phyloP scores from a whole-genome alignment of 2,888 invertebrate genomes.

The Invenusta paracnida region DNA sequence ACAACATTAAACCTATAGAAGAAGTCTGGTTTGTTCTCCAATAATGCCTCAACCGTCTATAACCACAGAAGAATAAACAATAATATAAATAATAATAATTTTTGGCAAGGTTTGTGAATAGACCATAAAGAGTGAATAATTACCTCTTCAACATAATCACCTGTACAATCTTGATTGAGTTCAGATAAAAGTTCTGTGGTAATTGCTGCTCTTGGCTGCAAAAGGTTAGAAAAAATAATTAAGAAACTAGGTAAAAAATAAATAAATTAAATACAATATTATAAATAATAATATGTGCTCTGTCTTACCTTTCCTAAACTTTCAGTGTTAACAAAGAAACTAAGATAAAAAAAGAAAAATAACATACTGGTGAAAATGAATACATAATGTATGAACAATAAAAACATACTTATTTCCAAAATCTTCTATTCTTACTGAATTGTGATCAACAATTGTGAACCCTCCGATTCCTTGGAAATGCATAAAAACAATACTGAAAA shows the following conservation, averaged over 20 bases:
- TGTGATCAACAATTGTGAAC: conserved; percentile 80
- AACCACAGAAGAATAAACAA: background rate
- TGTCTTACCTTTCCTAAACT: conserved; percentile 70
- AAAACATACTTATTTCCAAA: conserved; percentile 78
- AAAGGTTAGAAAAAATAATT: too few species aligned
- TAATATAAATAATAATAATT: conserved; percentile 34
- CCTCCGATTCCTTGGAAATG: conserved; percentile 60
- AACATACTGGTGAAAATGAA: conserved; percentile 20
- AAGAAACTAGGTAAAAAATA: background rate
- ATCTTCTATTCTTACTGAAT: conserved; percentile 80
- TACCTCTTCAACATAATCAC: conserved; percentile 79
- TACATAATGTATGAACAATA: conserved; percentile 1
- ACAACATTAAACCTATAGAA: conserved; percentile 82
- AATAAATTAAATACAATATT: background rate
- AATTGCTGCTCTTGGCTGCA: conserved; percentile 71
- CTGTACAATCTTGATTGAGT: conserved; percentile 84
- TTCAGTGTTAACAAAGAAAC: conserved; percentile 81
- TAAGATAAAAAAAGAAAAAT: conserved; percentile 56
- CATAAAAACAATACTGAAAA: too few species aligned
- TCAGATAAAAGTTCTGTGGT: conserved; percentile 77
- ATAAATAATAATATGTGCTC: background rate
- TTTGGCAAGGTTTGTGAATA: too few species aligned
- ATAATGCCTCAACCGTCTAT: conserved; percentile 13
- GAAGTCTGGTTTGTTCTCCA: conserved; percentile 79
- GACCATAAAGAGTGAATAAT: too few species aligned